Evolutionary conservation across 2,797 vertebrate genomes (phyloP).

Genomic region (Tragopan temminckii): DNA sequence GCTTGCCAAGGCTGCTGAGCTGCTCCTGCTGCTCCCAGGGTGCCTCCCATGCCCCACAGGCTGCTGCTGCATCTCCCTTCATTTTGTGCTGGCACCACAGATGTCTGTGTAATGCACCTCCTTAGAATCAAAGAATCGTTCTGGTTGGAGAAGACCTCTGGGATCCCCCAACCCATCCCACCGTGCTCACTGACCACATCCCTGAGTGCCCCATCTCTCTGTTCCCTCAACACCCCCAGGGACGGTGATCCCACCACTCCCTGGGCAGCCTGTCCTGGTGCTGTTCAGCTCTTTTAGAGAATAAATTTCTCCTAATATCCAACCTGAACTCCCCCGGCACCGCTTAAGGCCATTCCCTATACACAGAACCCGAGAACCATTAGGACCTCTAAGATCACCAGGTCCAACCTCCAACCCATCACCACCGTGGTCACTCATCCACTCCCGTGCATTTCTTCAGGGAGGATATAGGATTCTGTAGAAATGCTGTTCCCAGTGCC

Average conservation of each 20-base stretch:
- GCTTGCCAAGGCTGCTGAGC: fast-evolving
- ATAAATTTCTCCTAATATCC: too few species aligned
- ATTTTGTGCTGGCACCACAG: background rate
- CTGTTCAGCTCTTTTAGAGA: too few species aligned
- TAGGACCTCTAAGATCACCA: too few species aligned
- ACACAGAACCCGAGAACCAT: too few species aligned
- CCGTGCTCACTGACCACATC: background rate
- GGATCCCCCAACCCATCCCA: background rate
- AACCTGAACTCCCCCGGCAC: too few species aligned
- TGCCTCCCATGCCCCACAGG: background rate
- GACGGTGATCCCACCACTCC: too few species aligned
- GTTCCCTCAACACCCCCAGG: too few species aligned
- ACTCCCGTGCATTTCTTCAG: background rate
- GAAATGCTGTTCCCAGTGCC: background rate
- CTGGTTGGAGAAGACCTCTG: background rate
- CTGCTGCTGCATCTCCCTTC: too few species aligned
- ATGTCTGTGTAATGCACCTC: background rate
- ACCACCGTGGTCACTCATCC: too few species aligned
- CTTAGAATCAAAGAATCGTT: background rate
- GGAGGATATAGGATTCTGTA: fast-evolving
- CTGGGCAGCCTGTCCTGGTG: too few species aligned
- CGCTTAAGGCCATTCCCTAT: too few species aligned
- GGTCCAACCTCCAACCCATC: background rate
- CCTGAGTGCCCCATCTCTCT: background rate
- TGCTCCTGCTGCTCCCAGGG: background rate